phyloP scores from a whole-genome alignment of 2,113 vertebrate species.

The Psittacula cyanocephala region DNA sequence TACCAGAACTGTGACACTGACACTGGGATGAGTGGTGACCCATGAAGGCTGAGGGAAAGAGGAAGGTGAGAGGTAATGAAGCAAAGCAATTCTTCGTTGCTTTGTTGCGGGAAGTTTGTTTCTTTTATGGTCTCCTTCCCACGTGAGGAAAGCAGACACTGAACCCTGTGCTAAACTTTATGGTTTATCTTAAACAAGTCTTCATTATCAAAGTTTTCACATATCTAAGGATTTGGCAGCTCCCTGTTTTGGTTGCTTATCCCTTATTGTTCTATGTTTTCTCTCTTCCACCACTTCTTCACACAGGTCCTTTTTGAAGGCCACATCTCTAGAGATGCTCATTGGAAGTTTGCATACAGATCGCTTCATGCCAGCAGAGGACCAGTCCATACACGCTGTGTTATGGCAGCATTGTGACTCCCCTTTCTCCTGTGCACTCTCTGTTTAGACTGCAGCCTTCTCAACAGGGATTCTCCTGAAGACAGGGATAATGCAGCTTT shows the following conservation, averaged over 20 bases:
- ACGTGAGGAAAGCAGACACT: background rate
- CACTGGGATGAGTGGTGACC: background rate
- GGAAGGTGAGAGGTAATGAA: background rate
- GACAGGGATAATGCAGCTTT: background rate
- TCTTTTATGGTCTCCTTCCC: background rate
- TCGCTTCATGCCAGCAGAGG: background rate
- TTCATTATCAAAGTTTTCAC: background rate
- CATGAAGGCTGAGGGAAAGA: background rate
- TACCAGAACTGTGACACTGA: background rate
- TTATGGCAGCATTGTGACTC: background rate
- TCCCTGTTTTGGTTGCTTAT: background rate
- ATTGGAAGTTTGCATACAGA: background rate
- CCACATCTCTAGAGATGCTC: background rate
- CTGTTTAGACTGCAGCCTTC: background rate
- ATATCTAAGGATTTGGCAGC: background rate
- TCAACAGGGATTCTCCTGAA: rapidly evolving
- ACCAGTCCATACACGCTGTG: background rate
- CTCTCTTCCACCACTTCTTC: background rate
- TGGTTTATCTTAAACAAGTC: background rate
- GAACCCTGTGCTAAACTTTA: background rate
- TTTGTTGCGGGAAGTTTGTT: background rate
- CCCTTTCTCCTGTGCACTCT: background rate
- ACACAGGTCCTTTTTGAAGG: background rate
- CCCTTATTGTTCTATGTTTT: background rate
- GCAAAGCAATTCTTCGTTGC: background rate